Evolutionary conservation across 2,797 vertebrate species (phyloP), one percentile per base, ranked within the genome.

Genomic region (Silurus lanzhouensis): DNA sequence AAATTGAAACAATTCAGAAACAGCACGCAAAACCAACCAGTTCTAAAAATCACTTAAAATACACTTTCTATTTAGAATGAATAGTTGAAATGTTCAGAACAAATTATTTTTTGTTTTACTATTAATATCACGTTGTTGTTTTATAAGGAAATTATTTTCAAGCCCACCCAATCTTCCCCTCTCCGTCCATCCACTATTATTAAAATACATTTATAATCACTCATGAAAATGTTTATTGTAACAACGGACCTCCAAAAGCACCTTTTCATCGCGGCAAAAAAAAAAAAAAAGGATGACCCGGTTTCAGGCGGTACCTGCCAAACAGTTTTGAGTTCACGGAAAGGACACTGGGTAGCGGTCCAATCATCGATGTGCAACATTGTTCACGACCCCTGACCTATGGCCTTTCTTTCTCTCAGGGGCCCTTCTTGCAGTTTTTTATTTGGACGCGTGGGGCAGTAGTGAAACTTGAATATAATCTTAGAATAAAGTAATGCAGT

Each of bases 281-380:
- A 52, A 8, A 52, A 38, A 38, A 38, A 38, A 38, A 38, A 38
- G 38, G 91, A 91, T 88, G 90, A 93, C 92, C 89, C 91, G 90
- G 91, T 91, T 92, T 92, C 92, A 92, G 92, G 93, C 93, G 91
- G 92, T 94, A 95, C 94, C 92, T 91, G 90, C 92, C 77, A 61
- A 94, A 94, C 93, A 96, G 94, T 94, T 91, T 92, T 89, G 96
- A 93, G 98, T 98, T 99, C 97, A 98, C 89, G 88, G 88, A 96
- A 92, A 95, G 98, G 98, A 96, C 98, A 99, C 93, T 92, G 94
- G 93, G 91, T 93, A 93, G 95, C 96, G 96, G 94, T 95, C 96
- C 96, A 97, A 98, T 99, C 98, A 96, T 94, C 94, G 94, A 90
- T 96, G 95, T 89, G 12, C 88, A 94, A 92, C 91, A 94, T 93